phyloP scores from a whole-genome alignment of 1,140 invertebrate genomes.

The Globodera ellingtonae region DNA sequence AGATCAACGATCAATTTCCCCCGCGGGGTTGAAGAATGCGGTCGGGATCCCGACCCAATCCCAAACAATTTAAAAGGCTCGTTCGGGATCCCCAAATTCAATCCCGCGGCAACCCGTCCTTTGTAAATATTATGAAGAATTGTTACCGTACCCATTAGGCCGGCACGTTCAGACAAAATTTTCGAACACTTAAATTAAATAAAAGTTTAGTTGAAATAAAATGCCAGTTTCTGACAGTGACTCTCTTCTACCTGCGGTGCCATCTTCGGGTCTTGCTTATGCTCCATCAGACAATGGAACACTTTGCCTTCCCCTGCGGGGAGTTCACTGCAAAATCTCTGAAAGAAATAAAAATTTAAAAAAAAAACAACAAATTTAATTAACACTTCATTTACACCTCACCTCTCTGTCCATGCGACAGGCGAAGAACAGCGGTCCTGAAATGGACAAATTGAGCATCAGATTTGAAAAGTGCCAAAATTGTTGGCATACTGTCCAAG shows the following conservation, averaged over 20 bases:
- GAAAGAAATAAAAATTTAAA: slow-evolving; percentile 29
- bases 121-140: neutral
- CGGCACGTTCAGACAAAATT: slow-evolving; percentile 81
- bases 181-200: slow-evolving; percentile 74
- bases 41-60: too few species aligned
- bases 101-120: neutral
- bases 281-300: slow-evolving; percentile 86
- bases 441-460: neutral
- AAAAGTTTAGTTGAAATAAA: neutral
- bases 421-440: slow-evolving; percentile 75
- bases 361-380: slow-evolving; percentile 11
- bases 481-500: slow-evolving; percentile 75
- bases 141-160: slow-evolving; percentile 73
- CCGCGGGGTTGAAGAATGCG: too few species aligned
- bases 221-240: neutral
- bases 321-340: slow-evolving; percentile 67
- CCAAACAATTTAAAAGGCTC: neutral
- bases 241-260: slow-evolving; percentile 67
- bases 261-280: slow-evolving; percentile 78
- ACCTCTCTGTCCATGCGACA: slow-evolving; percentile 81
- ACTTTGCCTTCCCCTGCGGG: slow-evolving; percentile 74
- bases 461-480: neutral
- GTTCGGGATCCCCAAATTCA: too few species aligned
- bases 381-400: neutral
- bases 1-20: too few species aligned